A percentile compares a stretch with the other conserved stretches of the same genome.
phyloP scores from a whole-genome alignment of 1,140 invertebrate species.

The Eueides isabella region DNA sequence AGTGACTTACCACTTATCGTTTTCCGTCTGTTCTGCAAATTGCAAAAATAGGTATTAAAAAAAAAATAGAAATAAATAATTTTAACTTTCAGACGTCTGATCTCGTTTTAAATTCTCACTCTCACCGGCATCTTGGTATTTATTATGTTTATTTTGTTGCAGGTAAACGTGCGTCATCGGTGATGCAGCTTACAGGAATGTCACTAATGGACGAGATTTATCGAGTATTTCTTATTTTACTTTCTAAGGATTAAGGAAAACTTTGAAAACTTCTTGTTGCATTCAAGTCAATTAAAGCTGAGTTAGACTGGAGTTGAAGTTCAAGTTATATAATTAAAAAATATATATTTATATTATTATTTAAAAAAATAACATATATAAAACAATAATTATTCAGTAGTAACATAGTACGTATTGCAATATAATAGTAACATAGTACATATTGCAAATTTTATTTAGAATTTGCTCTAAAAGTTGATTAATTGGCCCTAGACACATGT shows the following conservation, averaged over 20 bases:
- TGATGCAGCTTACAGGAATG: conserved; percentile 65
- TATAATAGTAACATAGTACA: no score
- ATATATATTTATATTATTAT: no score
- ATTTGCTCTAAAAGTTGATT: no score
- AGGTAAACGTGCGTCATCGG: conserved; percentile 66
- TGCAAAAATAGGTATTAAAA: neutral
- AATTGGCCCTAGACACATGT: no score
- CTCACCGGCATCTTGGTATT: neutral
- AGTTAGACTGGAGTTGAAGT: neutral
- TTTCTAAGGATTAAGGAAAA: conserved; percentile 19
- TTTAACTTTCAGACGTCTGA: neutral
- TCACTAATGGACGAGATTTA: conserved; percentile 37
- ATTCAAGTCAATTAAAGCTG: neutral
- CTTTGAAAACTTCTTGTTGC: neutral
- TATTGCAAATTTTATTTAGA: no score
- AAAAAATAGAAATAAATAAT: neutral
- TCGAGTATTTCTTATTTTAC: conserved; percentile 36
- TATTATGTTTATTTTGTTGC: conserved; percentile 29
- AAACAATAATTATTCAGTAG: neutral
- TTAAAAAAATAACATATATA: no score
- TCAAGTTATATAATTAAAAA: no score
- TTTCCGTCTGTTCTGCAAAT: no score
- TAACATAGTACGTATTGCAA: no score
- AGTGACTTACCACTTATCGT: no score
- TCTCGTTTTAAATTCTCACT: neutral